Base-by-base conservation (phyloP, 1,140 invertebrate genomes). In the Drosophila ambigua region DNA sequence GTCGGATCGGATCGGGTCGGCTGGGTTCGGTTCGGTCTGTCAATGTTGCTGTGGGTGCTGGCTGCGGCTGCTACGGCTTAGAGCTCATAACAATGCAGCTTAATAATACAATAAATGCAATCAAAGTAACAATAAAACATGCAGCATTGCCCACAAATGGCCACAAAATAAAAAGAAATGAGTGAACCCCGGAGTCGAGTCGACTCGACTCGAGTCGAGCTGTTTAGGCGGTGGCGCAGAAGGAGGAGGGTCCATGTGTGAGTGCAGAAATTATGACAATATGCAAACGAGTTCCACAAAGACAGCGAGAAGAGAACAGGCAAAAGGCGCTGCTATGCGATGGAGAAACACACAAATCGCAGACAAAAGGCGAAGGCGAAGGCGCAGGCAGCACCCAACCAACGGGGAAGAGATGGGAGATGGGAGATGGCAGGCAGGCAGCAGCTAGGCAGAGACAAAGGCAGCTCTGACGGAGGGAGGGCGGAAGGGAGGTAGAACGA, bases 71-170 rank as follows among this genome's bases (percentile, higher is more conserved):
- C 50, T 45, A 11, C 64, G 61, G 81, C 77, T 85, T 85, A 80
- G 59, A 71, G 74, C 59, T 44, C 65, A 68, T 64, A 88, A 90
- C 88, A 90, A 90, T 90, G 79, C 83, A 77, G 79, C 87, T 90
- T 90, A 90, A 90, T 83, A 90, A 88, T 79, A 90, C 87, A 90
- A 90, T 90, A 90, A 85, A 85, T 88, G 88, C 83, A 90, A 90
- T 90, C 87, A 90, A 87, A 90, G 90, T 90, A 90, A 90, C 87
- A 90, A 90, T 90, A 90, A 90, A 90, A 90, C 87, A 87, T 90
- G 87, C 85, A 73, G 83, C 85, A 85, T 79, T 79, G 75, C 80
- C 74, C 74, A 72, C 79, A 87, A 87, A 87, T 79, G 79, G 82
- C 67, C 75, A 87, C 46, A 63, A 71, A 85, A 77, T 77, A 79